These are phyloP conservation scores for Phoenicopterus ruber DNA, from an alignment of 2,113 vertebrate genomes.

Conservation along the genomic window DNA sequence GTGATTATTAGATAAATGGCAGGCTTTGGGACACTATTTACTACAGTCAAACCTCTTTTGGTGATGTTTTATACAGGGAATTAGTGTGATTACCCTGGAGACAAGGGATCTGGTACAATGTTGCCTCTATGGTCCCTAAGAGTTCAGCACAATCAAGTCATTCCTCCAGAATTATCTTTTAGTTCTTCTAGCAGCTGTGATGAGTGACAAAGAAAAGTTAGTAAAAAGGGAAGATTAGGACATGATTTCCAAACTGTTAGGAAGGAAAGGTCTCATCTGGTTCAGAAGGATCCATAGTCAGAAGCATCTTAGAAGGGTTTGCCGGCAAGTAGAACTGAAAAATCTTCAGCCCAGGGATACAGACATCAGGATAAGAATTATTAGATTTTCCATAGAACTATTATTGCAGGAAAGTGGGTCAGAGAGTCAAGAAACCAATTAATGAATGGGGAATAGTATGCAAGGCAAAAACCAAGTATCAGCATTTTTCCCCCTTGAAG, in stretches of 20 bases:
- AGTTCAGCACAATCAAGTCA: background rate
- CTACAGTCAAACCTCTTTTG: background rate
- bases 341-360: conserved; percentile 17
- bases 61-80: background rate
- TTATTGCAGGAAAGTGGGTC: conserved; percentile 77
- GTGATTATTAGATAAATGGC: background rate
- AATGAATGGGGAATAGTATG: conserved; percentile 68
- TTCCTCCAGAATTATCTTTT: background rate
- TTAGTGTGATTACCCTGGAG: background rate
- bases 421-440: conserved; percentile 70
- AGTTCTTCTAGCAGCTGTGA: background rate
- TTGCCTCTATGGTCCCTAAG: background rate
- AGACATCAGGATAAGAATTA: conserved; percentile 56
- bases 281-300: background rate
- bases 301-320: background rate
- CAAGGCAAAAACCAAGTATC: conserved; percentile 67
- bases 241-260: background rate
- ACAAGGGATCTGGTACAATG: background rate
- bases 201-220: background rate
- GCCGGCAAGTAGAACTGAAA: conserved; percentile 17
- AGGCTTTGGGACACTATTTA: background rate
- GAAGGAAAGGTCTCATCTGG: background rate
- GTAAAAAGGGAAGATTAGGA: background rate
- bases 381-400: conserved; percentile 70
- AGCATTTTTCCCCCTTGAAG: conserved; percentile 50